Base-by-base conservation (phyloP, 2,888 invertebrate genomes). In the Scaptomyza cyrtandrae region DNA sequence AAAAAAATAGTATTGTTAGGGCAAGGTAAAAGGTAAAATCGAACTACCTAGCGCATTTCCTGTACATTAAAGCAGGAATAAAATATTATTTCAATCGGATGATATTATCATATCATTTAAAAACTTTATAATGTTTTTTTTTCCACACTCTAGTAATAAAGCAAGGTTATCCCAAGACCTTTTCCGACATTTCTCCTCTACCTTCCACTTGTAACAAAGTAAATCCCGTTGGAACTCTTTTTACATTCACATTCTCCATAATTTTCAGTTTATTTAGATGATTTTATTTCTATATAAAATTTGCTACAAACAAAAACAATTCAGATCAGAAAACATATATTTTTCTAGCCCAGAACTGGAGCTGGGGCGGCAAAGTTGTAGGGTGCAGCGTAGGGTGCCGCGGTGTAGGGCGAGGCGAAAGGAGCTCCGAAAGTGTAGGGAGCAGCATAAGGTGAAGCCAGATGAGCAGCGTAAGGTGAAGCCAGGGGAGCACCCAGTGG, bases 341-440 rank as follows among this genome's bases (percentile, higher is more conserved):
- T 3, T 39, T 35, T 62, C 72, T 82, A 89, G 59, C 60, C 73
- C 27, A 78, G 67, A 59, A 75, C 68, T 64, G 86, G 76, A 44
- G 81, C 77, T n/a, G 75, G 72, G 10, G 82, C 75, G 41, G 85
- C 70, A 33, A 75, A 67, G 73, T 14, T 72, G 49, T 83, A 75
- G 44, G 86, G 78, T 1, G 78, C 70, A 9, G 78, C 71, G 3
- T 48, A 60, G 24, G 75, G 72, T 7, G 82, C 71, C 2, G 41
- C 41, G 1, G 77, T 62, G 3, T 58, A 72, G 16, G 85, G 73
- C 0, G 63, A 54, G 1, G 77, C 63, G 1, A 49, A 19, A 1
- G 76, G 79, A 9, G 75, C 59, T 1, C 62, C 73, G 6, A 46
- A 66, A 27, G 54, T 19, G 31, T 46, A 14, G 29, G 55, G 71